Evolutionary conservation across 2,113 vertebrate genomes (phyloP).

Genomic region (Corydoras sp.): DNA sequence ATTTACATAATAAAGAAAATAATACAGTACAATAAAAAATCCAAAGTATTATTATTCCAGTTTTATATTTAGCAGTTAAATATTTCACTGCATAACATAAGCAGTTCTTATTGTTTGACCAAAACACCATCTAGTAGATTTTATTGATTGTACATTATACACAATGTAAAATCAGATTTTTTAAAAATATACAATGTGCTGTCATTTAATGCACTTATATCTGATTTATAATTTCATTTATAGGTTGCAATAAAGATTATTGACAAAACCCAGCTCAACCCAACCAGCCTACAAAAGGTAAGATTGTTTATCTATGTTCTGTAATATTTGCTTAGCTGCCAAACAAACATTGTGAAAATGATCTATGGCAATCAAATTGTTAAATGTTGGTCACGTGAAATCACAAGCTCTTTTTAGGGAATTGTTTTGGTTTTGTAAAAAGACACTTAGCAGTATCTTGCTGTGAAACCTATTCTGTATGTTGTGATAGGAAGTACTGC

Average conservation of each 20-base stretch:
- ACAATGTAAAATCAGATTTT: too few relatives aligned
- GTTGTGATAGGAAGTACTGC: conserved; percentile 2
- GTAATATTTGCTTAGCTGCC: neutral
- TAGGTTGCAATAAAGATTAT: conserved; percentile 77
- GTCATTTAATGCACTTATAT: neutral
- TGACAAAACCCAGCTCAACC: conserved; percentile 68
- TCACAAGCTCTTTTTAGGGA: conserved; percentile 11
- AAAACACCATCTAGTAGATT: too few relatives aligned
- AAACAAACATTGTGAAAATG: neutral
- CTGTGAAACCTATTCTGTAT: conserved; percentile 20
- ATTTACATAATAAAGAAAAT: too few relatives aligned
- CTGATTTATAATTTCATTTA: conserved; percentile 24
- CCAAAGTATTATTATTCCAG: too few relatives aligned
- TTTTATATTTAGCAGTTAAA: too few relatives aligned
- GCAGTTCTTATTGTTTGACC: too few relatives aligned
- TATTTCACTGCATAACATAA: too few relatives aligned
- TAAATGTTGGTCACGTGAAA: neutral
- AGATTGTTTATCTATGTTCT: neutral
- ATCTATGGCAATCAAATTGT: neutral
- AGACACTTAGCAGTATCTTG: neutral
- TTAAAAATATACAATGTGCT: too few relatives aligned
- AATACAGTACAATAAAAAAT: too few relatives aligned
- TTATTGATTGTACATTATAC: too few relatives aligned
- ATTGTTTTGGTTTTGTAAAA: conserved; percentile 23
- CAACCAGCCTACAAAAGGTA: conserved; percentile 64